Base-by-base conservation (phyloP, 2,113 vertebrate genomes). In the Paramisgurnus dabryanus region DNA sequence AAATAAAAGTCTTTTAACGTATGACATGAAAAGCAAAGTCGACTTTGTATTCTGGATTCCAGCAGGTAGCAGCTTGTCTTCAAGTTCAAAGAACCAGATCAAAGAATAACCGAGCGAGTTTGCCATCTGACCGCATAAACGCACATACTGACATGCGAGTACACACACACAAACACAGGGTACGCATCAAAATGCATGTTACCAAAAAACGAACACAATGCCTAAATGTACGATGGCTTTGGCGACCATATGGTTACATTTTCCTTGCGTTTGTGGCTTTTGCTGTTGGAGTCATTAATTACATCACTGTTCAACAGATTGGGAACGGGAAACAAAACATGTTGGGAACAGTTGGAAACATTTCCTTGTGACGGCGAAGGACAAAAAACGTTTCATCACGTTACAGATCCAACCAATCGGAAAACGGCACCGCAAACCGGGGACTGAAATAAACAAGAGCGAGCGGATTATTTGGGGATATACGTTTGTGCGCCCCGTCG, bases 281-380 rank as follows among this genome's bases (percentile, higher is more conserved):
- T 80, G 84, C 88, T 92, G 91, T 80, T 92, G 80, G 70, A 93
- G 88, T 89, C 90, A 93, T 94, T 93, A 89, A 93, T 93, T 90
- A 92, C 91, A 89, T 93, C 91, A 91, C 87, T 88, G 83, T 84
- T 83, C 86, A 83, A 82, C 85, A 89, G 87, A 89, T 78, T 90
- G 88, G 91, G 82, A 79, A 88, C 84, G 85, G 83, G 86, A 88
- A 86, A 67, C 76, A 87, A 83, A 86, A 73, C 90, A 87, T 76
- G 78, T 78, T 67, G 50, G 34, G 69, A 79, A 39, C 89, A 87
- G 76, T 86, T 86, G 78, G 87, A 88, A 87, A 89, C 76, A 87
- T 85, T 88, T 88, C 85, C 86, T 87, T 74, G 68, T 55, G 58
- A 45, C 47, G 60, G 49, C 6, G 18, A 22, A 75, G 2, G 43